phyloP scores from a whole-genome alignment of 2,888 invertebrate genomes.

The Ecdyonurus torrentis region DNA sequence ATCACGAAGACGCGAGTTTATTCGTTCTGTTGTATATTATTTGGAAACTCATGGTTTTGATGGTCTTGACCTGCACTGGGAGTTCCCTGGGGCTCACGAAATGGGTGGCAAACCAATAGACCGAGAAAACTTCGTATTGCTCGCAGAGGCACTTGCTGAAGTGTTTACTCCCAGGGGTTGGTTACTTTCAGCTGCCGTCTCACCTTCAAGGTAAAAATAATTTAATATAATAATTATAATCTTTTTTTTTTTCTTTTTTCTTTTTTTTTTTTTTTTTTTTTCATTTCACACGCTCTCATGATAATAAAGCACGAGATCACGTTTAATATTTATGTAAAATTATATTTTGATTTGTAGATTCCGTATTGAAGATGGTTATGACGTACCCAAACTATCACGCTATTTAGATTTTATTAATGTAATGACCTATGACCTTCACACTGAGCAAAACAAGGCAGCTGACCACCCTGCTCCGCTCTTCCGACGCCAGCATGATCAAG shows the following conservation, averaged over 20 bases:
- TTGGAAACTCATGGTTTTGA: constrained; percentile 25
- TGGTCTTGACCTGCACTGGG: constrained; percentile 31
- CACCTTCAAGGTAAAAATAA: constrained; percentile 26
- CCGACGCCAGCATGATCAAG: constrained; percentile 30
- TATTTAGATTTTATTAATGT: constrained; percentile 49
- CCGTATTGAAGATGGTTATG: constrained; percentile 47
- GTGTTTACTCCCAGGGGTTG: constrained; percentile 39
- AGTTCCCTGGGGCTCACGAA: constrained; percentile 30
- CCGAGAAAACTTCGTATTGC: constrained; percentile 35
- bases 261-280: no score
- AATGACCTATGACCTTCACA: constrained; percentile 45
- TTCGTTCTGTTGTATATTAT: constrained; percentile 34
- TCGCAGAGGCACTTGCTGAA: constrained; percentile 41
- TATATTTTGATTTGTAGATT: no score
- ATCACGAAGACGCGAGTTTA: constrained; percentile 36
- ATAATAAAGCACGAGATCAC: constrained; percentile 17
- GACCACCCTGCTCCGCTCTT: constrained; percentile 34
- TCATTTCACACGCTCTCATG: neutral
- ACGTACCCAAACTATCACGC: constrained; percentile 39
- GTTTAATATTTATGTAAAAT: no score
- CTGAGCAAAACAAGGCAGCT: constrained; percentile 24
- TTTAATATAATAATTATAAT: no score
- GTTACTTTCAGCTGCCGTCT: constrained; percentile 37
- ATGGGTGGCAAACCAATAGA: constrained; percentile 29
- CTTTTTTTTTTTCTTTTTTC: no score